A percentile compares a stretch with the other conserved stretches of the same genome.
These are phyloP conservation scores for Mythimna lalbum DNA, from an alignment of 2,888 invertebrate genomes.

Conservation along the genomic window DNA sequence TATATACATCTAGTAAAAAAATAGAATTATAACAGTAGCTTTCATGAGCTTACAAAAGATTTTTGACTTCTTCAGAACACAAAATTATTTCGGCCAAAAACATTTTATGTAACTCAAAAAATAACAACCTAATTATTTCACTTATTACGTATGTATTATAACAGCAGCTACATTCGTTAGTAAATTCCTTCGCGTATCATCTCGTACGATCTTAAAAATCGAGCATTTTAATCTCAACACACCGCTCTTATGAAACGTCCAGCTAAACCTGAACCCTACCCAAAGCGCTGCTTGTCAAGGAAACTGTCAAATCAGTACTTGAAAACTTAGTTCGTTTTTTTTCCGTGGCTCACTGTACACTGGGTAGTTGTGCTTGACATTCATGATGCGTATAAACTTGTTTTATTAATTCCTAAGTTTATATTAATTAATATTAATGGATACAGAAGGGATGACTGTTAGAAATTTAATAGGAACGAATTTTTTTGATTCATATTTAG, in stretches of 20 bases:
- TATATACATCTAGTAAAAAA: too few relatives aligned
- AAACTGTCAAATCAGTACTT: background rate
- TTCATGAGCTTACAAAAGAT: background rate
- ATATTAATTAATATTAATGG: slow-evolving; percentile 64
- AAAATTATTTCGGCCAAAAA: slow-evolving; percentile 33
- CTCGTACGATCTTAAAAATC: slow-evolving; percentile 59
- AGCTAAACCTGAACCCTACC: slow-evolving; percentile 10
- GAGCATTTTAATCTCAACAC: slow-evolving; percentile 60
- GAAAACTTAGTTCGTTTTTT: slow-evolving; percentile 4
- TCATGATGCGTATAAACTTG: slow-evolving; percentile 58
- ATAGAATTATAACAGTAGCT: background rate
- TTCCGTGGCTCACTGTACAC: slow-evolving; percentile 12
- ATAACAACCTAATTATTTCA: slow-evolving; percentile 60
- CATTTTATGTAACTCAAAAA: slow-evolving; percentile 40
- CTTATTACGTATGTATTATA: slow-evolving; percentile 57
- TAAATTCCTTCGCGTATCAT: slow-evolving; percentile 61
- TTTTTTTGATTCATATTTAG: slow-evolving; percentile 57
- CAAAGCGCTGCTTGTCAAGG: slow-evolving; percentile 17
- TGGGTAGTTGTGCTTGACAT: slow-evolving; percentile 35
- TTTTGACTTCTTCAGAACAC: slow-evolving; percentile 1
- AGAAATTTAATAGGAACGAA: slow-evolving; percentile 56
- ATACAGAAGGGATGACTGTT: slow-evolving; percentile 58
- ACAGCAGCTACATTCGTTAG: slow-evolving; percentile 64
- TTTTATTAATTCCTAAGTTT: slow-evolving; percentile 60
- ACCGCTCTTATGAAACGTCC: slow-evolving; percentile 36